Evolutionary conservation across 1,140 invertebrate genomes (phyloP), one percentile per base, ranked within the genome.

Genomic region (Bombus picipes): DNA sequence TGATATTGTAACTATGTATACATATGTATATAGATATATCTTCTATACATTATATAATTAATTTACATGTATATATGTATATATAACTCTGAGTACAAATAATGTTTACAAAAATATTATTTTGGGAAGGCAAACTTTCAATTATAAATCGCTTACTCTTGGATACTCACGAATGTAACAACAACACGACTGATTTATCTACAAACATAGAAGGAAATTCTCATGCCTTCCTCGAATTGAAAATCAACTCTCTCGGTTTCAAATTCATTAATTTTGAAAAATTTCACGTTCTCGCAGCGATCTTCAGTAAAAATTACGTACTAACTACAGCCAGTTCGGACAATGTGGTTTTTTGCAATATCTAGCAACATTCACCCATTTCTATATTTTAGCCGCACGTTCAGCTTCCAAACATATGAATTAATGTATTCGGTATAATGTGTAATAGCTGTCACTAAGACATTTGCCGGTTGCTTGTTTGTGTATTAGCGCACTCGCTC

Each of bases 61-160:
- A 85, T 68, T 65, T 82, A 65, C 78, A 41, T 89, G 82, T 89
- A 47, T 88, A 78, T 71, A 71, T 71, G 22, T 91, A 88, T 85
- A 92, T 86, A 86, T 91, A 90, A 89, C 81, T 81, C 87, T 91
- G 92, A 83, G 83, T 94, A 95, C 90, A 92, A 93, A 93, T 93
- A 92, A 94, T 94, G 87, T 92, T 94, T 95, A 95, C 92, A 95
- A 95, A 95, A 95, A 95, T 95, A 95, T 93, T 89, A 94, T 94
- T 95, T 95, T 93, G 82, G 90, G 90, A 93, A 94, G 93, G 93
- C 92, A 92, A 94, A 94, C 84, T 89, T 90, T 91, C 91, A 93
- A 93, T 93, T 87, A 92, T 90, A 92, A 89, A 85, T 87, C 78
- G 76, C 53, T 90, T 90, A 90, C 76, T 87, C 82, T 90, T 85